Percentiles rank a stretch among this genome's conserved stretches.
Evolutionary conservation across 2,113 vertebrate species (phyloP).

Genomic region (Anser brachyrhynchus): DNA sequence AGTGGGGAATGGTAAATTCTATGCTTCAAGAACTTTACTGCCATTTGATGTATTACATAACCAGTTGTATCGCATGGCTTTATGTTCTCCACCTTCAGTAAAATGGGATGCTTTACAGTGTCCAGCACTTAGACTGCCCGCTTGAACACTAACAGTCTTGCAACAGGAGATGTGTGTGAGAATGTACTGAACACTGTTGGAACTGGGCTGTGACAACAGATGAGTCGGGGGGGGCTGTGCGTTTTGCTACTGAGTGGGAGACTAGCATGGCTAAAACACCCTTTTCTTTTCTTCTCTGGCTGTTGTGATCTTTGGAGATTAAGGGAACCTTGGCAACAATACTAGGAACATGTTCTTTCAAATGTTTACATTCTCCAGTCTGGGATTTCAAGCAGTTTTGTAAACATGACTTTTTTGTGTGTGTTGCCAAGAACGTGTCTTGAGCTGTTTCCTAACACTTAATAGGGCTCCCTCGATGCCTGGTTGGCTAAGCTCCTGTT

Average conservation of each 20-base stretch:
- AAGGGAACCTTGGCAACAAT: background rate
- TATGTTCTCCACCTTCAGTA: background rate
- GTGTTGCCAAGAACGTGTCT: background rate
- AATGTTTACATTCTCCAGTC: background rate
- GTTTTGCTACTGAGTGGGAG: background rate
- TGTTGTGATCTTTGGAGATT: background rate
- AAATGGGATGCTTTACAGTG: background rate
- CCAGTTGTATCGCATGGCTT: background rate
- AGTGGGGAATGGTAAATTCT: background rate
- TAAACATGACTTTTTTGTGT: background rate
- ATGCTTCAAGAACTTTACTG: background rate
- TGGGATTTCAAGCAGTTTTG: background rate
- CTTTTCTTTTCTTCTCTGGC: background rate
- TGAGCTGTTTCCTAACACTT: background rate
- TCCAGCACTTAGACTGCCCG: background rate
- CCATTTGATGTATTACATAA: background rate
- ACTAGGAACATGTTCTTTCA: background rate
- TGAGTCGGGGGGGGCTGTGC: background rate
- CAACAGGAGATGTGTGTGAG: background rate
- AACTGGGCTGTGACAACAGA: background rate
- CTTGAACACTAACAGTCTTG: background rate
- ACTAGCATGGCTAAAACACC: fast-evolving
- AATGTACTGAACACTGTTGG: background rate
- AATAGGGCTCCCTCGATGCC: background rate
- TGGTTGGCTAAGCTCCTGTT: background rate